phyloP scores from a whole-genome alignment of 2,888 invertebrate genomes.

The Sminthurinus aureus region DNA sequence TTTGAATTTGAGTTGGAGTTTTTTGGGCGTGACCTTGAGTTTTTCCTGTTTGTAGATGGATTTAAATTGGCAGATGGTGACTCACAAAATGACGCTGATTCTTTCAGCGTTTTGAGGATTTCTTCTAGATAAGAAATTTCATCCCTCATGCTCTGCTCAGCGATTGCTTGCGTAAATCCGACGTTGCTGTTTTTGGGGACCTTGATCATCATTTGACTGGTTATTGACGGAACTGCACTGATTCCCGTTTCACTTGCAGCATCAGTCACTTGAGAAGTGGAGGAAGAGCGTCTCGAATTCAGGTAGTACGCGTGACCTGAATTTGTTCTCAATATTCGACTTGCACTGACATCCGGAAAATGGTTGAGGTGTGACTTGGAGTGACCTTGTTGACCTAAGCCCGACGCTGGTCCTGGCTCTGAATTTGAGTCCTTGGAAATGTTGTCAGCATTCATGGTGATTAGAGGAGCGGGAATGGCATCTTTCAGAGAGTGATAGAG shows the following conservation, averaged over 20 bases:
- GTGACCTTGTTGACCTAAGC: no score
- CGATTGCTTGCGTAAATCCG: neutral
- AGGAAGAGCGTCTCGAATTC: neutral
- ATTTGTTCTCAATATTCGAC: neutral
- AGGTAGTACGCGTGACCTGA: constrained; percentile 4
- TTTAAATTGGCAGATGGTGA: no score
- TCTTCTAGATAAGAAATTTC: constrained; percentile 19
- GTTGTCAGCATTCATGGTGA: neutral
- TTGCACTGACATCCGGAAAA: neutral
- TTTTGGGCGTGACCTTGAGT: neutral
- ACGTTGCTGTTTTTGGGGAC: constrained; percentile 18
- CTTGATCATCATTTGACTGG: neutral
- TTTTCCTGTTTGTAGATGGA: no score
- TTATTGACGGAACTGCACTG: neutral
- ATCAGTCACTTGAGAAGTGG: no score
- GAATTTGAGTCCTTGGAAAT: neutral
- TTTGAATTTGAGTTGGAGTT: neutral
- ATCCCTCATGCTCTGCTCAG: constrained; percentile 2
- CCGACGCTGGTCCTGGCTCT: neutral
- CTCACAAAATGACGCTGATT: no score
- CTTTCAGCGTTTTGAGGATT: constrained; percentile 6
- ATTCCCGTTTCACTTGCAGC: neutral
- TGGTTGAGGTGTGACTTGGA: neutral
- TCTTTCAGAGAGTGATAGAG: constrained; percentile 13
- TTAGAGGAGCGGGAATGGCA: neutral